phyloP scores from a whole-genome alignment of 2,113 vertebrate genomes.

The Scomber colias region DNA sequence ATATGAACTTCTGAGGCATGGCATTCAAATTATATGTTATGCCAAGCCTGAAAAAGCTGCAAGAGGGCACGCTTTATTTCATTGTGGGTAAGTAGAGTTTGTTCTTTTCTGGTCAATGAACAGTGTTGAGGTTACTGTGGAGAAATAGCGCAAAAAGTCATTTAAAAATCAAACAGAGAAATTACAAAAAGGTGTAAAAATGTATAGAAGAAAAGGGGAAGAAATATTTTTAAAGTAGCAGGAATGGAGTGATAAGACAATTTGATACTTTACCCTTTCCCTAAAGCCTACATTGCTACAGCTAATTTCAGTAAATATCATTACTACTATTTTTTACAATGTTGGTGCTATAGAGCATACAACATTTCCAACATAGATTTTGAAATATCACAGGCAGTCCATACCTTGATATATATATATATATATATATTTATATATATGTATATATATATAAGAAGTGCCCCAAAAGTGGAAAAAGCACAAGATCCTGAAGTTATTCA shows the following conservation, averaged over 20 bases:
- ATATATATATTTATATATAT: no score
- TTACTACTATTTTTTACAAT: background rate
- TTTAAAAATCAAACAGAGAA: background rate
- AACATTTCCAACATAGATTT: background rate
- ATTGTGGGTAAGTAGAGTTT: constrained; percentile 7
- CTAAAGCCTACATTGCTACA: background rate
- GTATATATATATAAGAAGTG: background rate
- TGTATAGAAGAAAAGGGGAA: constrained; percentile 47
- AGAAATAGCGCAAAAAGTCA: constrained; percentile 7
- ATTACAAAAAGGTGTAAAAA: background rate
- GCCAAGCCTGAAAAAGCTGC: constrained; percentile 60
- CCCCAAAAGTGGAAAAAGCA: background rate
- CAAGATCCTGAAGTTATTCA: background rate
- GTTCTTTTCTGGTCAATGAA: constrained; percentile 9
- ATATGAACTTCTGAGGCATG: background rate
- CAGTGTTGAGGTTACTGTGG: background rate
- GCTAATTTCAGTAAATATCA: background rate
- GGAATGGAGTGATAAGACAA: background rate
- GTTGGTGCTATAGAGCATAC: background rate
- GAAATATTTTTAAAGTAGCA: constrained; percentile 33
- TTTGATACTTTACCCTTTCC: background rate
- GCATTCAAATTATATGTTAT: constrained; percentile 5
- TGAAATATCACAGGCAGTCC: background rate
- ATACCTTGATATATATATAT: background rate
- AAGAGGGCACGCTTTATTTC: constrained; percentile 64